Percentiles rank a stretch among this genome's conserved stretches.
Evolutionary conservation across 23 tunicate genomes (phyloP).

Genomic region (Styela clava): DNA sequence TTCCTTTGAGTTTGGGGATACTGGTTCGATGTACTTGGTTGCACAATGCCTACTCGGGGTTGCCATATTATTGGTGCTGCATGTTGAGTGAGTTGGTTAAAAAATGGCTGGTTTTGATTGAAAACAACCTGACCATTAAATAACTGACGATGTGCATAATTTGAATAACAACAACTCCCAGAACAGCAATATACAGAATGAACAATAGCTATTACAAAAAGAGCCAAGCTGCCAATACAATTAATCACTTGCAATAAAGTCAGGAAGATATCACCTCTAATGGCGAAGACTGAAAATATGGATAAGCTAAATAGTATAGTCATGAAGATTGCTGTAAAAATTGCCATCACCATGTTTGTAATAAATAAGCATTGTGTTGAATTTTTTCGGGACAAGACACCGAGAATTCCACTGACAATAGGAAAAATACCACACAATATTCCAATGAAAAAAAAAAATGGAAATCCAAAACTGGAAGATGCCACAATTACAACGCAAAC

Average conservation of each 20-base stretch:
- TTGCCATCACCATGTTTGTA: conserved; percentile 9
- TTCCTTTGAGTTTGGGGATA: not conserved
- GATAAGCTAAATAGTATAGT: not conserved
- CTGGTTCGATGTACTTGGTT: not conserved
- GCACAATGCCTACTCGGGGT: not conserved
- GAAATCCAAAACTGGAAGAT: not conserved
- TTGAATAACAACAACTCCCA: not conserved
- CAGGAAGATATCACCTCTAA: not conserved
- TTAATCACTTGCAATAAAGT: not conserved
- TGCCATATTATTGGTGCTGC: not conserved
- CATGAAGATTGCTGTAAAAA: not conserved
- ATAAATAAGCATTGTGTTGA: not conserved
- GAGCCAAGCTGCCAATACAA: not conserved
- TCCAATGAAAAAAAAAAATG: not conserved
- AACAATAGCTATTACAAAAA: not conserved
- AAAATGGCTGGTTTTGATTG: too few species aligned
- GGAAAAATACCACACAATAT: conserved; percentile 2
- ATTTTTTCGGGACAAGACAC: not conserved
- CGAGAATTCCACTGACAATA: conserved; percentile 12
- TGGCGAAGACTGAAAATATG: not conserved
- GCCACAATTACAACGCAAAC: not conserved
- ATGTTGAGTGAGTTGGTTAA: too few species aligned
- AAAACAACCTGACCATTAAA: not conserved
- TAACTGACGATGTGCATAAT: not conserved
- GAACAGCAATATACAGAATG: conserved; percentile 17